Conservation (phyloP, 2,113 vertebrate species). For the Cynopterus brachyotis region DNA sequence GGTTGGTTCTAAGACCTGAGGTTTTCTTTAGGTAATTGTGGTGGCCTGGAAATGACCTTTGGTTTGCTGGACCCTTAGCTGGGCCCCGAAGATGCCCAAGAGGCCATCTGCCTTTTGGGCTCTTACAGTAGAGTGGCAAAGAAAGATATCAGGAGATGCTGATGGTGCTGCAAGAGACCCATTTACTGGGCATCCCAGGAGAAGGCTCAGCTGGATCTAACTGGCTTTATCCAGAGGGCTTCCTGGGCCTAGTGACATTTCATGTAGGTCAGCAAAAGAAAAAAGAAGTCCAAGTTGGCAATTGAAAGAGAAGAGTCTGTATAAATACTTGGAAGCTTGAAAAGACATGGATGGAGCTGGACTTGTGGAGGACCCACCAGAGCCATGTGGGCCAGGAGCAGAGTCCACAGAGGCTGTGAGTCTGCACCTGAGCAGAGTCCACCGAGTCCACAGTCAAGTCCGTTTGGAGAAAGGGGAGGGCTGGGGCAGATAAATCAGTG, state of each 20-base stretch:
- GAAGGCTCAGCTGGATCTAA: neutral
- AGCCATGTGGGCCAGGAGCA: fast-evolving
- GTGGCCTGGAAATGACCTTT: neutral
- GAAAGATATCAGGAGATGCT: neutral
- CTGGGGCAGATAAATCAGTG: neutral
- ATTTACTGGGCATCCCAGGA: neutral
- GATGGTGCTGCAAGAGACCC: too few relatives aligned
- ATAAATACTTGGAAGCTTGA: neutral
- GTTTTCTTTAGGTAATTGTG: neutral
- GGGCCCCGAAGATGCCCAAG: neutral
- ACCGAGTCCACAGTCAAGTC: neutral
- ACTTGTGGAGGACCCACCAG: neutral
- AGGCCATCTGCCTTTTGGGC: neutral
- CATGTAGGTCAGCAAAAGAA: neutral
- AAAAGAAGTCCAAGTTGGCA: neutral
- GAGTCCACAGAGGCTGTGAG: neutral
- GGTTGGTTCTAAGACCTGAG: neutral
- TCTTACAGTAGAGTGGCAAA: neutral
- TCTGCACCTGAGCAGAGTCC: neutral
- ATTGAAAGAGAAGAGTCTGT: neutral
- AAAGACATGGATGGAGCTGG: neutral
- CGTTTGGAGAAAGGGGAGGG: neutral
- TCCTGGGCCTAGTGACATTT: neutral
- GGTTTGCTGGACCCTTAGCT: neutral
- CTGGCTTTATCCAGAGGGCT: neutral